Evolutionary conservation across 1,140 invertebrate species (phyloP), one percentile per base, ranked within the genome.

Genomic region (Papilio machaon): DNA sequence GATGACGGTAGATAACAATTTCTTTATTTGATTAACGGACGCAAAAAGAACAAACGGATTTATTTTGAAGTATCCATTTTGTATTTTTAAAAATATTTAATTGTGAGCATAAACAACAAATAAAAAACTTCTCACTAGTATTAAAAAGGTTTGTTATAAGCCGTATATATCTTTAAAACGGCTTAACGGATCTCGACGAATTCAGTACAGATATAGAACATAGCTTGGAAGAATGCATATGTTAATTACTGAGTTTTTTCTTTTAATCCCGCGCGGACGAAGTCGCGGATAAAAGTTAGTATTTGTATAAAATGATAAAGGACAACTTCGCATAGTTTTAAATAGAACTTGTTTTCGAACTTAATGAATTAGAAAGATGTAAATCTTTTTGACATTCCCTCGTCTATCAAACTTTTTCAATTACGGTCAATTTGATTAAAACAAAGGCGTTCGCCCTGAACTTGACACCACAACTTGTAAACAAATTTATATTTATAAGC

Each of bases 391-490:
- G 30, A 67, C 30, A 35, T 67, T 67, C 10, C 15, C 60, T 64
- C 19, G 10, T 11, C 19, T 64, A 30, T 67, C 64, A 67, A 67
- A 67, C 64, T 67, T 67, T 67, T 67, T 67, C 64, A 67, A 67
- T 67, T 67, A 67, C 17, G 64, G 23, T 67, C 30, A 67, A 30
- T 35, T 67, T 35, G 64, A 67, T 67, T 67, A 67, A 30, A 67
- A 67, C 64, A 67, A 67, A 35, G 35, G 23, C 64, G 30, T 35
- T 35, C 30, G 30, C 23, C 23, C 64, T 67, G 64, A 67, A 67
- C 64, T 67, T 67, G 64, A 67, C 64, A 67, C 64, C 23, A 67
- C 64, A 38, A 67, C 64, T 67, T 67, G 23, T 67, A 67, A 67
- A 38, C 64, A 67, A 67, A 67, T 67, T 67, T 38, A 67, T 35